Base-by-base conservation (phyloP, 2,888 invertebrate genomes). In the Ypsolopha scabrella region DNA sequence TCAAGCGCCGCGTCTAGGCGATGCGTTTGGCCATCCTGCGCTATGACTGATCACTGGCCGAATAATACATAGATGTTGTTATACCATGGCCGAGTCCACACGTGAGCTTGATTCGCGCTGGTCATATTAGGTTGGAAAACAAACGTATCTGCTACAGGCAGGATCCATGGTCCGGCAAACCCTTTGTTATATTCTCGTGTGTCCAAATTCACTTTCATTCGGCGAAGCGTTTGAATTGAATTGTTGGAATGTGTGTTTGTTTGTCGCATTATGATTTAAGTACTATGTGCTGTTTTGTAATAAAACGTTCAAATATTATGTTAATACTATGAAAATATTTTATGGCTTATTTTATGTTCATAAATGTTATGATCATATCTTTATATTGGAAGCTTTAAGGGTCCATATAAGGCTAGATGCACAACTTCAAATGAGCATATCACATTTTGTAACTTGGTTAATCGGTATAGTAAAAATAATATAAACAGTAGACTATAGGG, bases 141-240 rank as follows among this genome's bases (percentile, higher is more conserved):
- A 48, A 48, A 48, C 38, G 41, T 9, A 24, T 46, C 24, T 34
- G 46, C 35, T 24, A 9, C 45, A 63, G 58, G 67, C 70, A 72
- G 85, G 85, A 86, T 70, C 55, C 62, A 79, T 72, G 85, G 66
- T 82, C 64, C 66, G 76, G 67, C 75, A 82, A 75, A 65, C 68
- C 55, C 74, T 75, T 82, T 85, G 80, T 34, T 24, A 33, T 9
- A 10, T 41, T 6, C 7, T 38, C 11, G 11, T 7, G 33, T 68
- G 67, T 66, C 69, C 68, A 70, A 70, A 64, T 70, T 79, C 75
- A 74, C 78, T 83, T 80, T 85, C 76, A 67, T 73, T 70, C 63
- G 67, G 34, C 24, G 9, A 11, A n/a, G 67, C 62, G 64, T 64
- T 70, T 64, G 60, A 67, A 61, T 39, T 41, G 36, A 8, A 43